Evolutionary conservation across 23 tunicate species (phyloP).

Genomic region (Ascidia mentula): DNA sequence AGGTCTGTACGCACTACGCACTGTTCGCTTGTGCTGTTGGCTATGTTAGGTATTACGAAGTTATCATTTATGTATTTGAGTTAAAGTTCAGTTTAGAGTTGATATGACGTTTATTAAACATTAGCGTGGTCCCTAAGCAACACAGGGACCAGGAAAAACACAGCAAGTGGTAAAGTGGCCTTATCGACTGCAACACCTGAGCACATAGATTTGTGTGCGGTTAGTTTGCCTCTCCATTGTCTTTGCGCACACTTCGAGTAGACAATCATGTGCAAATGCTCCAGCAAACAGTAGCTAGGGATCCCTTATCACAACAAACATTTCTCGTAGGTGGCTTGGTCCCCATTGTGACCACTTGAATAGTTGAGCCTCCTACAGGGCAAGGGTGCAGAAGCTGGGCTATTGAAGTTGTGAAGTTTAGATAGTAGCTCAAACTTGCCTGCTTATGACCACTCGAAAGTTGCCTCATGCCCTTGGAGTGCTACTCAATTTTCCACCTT

Average conservation of each 20-base stretch:
- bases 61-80: too few relatives aligned
- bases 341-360: constrained; percentile 1
- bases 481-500: not conserved
- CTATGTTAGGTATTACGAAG: too few relatives aligned
- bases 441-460: constrained; percentile 3
- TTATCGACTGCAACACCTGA: not conserved
- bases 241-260: not conserved
- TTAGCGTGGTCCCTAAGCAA: too few relatives aligned
- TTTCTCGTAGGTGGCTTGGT: not conserved
- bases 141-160: too few relatives aligned
- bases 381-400: not conserved
- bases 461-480: not conserved
- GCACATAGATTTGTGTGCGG: not conserved
- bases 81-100: too few relatives aligned
- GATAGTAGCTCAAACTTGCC: not conserved
- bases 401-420: constrained; percentile 4
- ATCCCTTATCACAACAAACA: not conserved
- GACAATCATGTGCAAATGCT: constrained; percentile 2
- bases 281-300: constrained; percentile 8
- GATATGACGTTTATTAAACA: too few relatives aligned
- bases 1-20: too few relatives aligned
- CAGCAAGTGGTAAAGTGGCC: not conserved
- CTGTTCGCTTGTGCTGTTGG: too few relatives aligned
- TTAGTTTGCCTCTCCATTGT: not conserved
- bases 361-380: not conserved